Percentiles rank a stretch among this genome's conserved stretches.
phyloP scores from a whole-genome alignment of 1,140 invertebrate genomes.

The Apocrypta bakeri region DNA sequence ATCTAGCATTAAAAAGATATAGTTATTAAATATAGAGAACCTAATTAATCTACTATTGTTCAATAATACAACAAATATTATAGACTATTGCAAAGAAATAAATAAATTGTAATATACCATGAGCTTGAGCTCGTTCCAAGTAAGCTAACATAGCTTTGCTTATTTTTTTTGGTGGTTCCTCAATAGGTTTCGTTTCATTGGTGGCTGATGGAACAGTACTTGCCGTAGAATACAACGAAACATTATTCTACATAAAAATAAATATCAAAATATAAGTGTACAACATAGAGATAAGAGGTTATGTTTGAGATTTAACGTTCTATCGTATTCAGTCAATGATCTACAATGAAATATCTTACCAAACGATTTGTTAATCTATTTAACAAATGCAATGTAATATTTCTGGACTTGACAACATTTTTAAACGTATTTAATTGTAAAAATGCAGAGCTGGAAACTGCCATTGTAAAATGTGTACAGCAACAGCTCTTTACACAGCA shows the following conservation, averaged over 20 bases:
- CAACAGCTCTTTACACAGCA: no score
- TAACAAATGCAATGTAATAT: slow-evolving; percentile 12
- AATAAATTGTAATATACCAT: slow-evolving; percentile 75
- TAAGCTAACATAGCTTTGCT: slow-evolving; percentile 93
- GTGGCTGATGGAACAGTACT: background rate
- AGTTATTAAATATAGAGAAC: slow-evolving; percentile 10
- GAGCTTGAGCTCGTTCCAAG: slow-evolving; percentile 84
- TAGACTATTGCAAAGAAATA: background rate
- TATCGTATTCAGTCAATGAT: background rate
- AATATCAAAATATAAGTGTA: background rate
- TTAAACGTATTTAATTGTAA: slow-evolving; percentile 34
- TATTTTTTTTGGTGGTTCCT: slow-evolving; percentile 72
- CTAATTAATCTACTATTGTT: no score
- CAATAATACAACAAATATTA: background rate
- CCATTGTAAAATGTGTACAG: background rate
- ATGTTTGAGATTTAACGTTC: background rate
- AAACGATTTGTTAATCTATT: slow-evolving; percentile 13
- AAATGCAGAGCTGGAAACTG: slow-evolving; percentile 36
- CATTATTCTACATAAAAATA: slow-evolving; percentile 38
- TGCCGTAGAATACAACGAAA: slow-evolving; percentile 34
- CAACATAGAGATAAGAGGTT: background rate
- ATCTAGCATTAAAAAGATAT: slow-evolving; percentile 74
- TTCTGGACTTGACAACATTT: slow-evolving; percentile 37
- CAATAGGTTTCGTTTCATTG: background rate
- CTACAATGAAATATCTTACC: slow-evolving; percentile 35